Conservation (phyloP, 2,797 vertebrate species). For the Syngnathus acus region DNA sequence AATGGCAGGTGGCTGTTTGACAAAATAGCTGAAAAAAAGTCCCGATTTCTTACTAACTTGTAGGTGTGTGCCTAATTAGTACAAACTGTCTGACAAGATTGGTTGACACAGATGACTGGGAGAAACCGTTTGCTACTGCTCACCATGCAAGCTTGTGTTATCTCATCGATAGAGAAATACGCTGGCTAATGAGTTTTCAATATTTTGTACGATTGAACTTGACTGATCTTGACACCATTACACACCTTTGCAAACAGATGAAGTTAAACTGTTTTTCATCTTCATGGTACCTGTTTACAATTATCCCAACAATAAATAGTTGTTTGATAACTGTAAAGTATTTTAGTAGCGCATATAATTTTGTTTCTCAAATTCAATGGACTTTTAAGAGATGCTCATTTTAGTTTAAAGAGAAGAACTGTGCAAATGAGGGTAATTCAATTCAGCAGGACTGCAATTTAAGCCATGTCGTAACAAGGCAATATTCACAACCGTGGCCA, state of each 20-base stretch:
- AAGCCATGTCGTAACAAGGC: conserved; percentile 7
- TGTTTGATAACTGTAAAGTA: no score
- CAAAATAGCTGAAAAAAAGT: conserved; percentile 14
- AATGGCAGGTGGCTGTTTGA: conserved; percentile 31
- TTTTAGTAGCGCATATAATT: no score
- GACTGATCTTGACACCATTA: no score
- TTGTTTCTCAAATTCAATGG: neutral
- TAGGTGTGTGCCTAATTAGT: neutral
- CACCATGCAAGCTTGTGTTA: neutral
- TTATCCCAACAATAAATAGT: no score
- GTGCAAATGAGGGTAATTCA: conserved; percentile 14
- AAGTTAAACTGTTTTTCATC: no score
- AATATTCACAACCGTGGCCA: conserved; percentile 58
- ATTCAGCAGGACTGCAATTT: conserved; percentile 35
- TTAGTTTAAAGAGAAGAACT: neutral
- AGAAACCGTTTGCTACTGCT: neutral
- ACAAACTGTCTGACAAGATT: no score
- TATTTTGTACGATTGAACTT: neutral
- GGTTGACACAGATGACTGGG: neutral
- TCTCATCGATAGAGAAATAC: neutral
- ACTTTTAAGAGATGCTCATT: neutral
- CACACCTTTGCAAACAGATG: no score
- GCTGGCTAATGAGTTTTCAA: neutral
- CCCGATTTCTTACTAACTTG: conserved; percentile 12
- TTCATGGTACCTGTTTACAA: no score